Base-by-base conservation (phyloP, 1,140 invertebrate genomes). In the Sycobia sp. region DNA sequence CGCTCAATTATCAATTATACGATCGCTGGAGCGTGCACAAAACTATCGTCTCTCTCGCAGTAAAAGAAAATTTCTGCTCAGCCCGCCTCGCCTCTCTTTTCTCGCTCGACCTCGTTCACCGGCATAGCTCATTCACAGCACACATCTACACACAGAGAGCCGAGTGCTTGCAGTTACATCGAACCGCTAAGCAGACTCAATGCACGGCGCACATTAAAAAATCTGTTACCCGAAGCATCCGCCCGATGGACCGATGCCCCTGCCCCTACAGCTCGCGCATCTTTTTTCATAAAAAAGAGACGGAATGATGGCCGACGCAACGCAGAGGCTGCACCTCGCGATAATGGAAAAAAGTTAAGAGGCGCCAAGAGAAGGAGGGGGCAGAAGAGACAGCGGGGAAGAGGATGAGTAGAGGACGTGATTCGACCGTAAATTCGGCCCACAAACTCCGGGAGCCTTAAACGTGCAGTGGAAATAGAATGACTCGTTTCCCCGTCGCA, bases 381-480 rank as follows among this genome's bases (percentile, higher is more conserved):
- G 27, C 22, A 39, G 39, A 23, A 47, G 60, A 36, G 34, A 4
- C 4, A 27, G 32, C 18, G 23, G 18, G 50, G 13, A 27, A 14
- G 32, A 32, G 51, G 43, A 62, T 23, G 61, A 49, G 53, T 20
- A 4, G 36, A 56, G 61, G 54, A 63, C 61, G 61, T 63, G 61
- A 63, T 63, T 51, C 54, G 61, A 57, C 54, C 61, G 54, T 63
- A 63, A 63, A 63, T 63, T 63, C 36, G 54, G 47, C 25, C 53
- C 53, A 34, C 61, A 63, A 63, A 63, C 61, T 63, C 53, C n/a
- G 22, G 39, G 22, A 65, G 55, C 55, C 49, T 65, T 58, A 65
- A 65, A 65, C 62, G 62, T 65, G 62, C 55, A 58, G 55, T 65
- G 62, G 32, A 65, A 65, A 65, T 65, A 65, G 56, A 65, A 65